Evolutionary conservation across 2,888 invertebrate genomes (phyloP), one percentile per base, ranked within the genome.

Genomic region (Drosophila infuscata): DNA sequence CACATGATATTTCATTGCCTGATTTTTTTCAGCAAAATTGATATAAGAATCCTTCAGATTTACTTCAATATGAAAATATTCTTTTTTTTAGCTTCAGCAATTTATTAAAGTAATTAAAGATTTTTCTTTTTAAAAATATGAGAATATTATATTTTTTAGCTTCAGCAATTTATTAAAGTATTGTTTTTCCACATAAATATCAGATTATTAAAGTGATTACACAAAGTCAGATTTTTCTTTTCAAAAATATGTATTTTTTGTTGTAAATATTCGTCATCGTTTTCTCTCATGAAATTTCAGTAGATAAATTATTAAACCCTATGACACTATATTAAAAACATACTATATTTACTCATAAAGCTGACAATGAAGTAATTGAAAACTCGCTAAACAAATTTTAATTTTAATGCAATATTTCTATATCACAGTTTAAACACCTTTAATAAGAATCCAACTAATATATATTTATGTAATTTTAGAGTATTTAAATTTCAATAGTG

Each of bases 401-500:
- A 17, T 36, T 36, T 36, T 7, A 36, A 17, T 36, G 7, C 17
- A 36, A 17, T 17, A 17, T 36, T 36, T 1, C 1, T 3, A 41
- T 41, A 9, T 41, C 9, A n/a, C 5, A 41, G 5, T 2, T 41
- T 2, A 2, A n/a, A 2, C 8, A 5, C 9, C 9, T 1, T 20
- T 12, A 20, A 7, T 46, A 20, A 3, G 20, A 46, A 46, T 20
- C 12, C 12, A 20, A 20, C 12, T 12, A 0, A 3, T 3, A 20
- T 12, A 25, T 46, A 0, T 3, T 0, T 15, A 35, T 36, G 25
- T 17, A 0, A 30, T 35, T 15, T 7, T 17, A 77, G 75, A 15
- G 79, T 53, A 70, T 77, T 48, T 32, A 0, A 3, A 17, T 4
- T 66, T 70, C 41, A 12, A 6, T 30, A n/a, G 3, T 4, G 0